Evolutionary conservation across 2,888 invertebrate genomes (phyloP).

Genomic region (Eristalis pertinax): DNA sequence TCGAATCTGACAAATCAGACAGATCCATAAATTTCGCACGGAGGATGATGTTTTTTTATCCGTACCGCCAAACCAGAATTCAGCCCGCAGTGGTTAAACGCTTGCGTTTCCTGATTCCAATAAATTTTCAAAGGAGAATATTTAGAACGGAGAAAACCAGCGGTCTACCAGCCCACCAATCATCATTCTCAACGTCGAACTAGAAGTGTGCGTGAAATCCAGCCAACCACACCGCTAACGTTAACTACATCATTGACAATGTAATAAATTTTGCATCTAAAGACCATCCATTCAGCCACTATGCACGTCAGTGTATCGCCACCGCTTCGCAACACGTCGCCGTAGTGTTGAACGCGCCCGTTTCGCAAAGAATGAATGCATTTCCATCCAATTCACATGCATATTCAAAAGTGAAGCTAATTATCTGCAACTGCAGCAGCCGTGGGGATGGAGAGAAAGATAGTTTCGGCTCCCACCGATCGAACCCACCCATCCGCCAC

Average conservation of each 20-base stretch:
- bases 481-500: constrained; percentile 63
- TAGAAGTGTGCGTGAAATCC: constrained; percentile 40
- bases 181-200: background rate
- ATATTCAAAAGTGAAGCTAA: constrained; percentile 58
- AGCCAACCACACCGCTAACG: constrained; percentile 35
- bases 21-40: too few species aligned
- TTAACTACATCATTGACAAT: constrained; percentile 52
- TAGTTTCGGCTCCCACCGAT: constrained; percentile 65
- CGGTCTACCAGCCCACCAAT: background rate
- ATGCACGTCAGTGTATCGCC: background rate
- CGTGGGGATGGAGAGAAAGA: constrained; percentile 44
- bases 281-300: constrained; percentile 13
- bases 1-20: too few species aligned
- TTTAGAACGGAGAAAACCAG: constrained; percentile 3
- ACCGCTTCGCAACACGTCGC: background rate
- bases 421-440: constrained; percentile 67
- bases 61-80: background rate
- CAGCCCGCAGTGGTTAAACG: background rate
- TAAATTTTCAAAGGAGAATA: constrained; percentile 17
- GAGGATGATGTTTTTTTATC: too few species aligned
- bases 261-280: constrained; percentile 35
- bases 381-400: constrained; percentile 41
- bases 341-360: constrained; percentile 3
- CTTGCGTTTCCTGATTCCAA: constrained; percentile 25
- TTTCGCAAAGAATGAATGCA: background rate